Percentiles rank a stretch among this genome's conserved stretches.
These are phyloP conservation scores for Chamaea fasciata DNA, from an alignment of 2,113 vertebrate species.

Conservation along the genomic window DNA sequence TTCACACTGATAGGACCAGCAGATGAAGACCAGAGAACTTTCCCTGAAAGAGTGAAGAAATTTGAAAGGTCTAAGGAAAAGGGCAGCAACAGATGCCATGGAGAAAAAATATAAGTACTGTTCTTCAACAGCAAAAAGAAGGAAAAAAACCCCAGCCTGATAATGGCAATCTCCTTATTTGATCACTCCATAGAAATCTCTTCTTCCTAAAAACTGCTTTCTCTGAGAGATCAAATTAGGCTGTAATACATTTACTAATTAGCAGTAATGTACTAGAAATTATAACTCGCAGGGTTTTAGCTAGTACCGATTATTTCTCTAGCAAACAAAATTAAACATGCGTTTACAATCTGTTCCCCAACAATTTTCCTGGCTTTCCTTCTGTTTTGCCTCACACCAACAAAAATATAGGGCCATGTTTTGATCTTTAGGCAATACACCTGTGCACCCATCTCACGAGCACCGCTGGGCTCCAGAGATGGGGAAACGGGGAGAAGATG, in stretches of 20 bases:
- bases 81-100: not conserved
- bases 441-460: not conserved
- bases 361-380: not conserved
- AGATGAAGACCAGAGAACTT: not conserved
- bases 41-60: not conserved
- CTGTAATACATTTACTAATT: slow-evolving; percentile 1
- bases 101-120: not conserved
- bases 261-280: slow-evolving; percentile 1
- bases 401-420: not conserved
- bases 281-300: not conserved
- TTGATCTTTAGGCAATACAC: slow-evolving; percentile 20
- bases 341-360: slow-evolving; percentile 21
- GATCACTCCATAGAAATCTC: not conserved
- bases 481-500: not conserved
- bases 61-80: not conserved
- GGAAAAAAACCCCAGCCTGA: rapidly evolving
- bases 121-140: not conserved
- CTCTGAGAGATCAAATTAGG: not conserved
- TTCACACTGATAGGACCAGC: not conserved
- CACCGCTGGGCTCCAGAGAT: not conserved
- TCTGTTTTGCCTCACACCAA: slow-evolving; percentile 7
- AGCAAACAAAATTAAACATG: slow-evolving; percentile 17
- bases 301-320: not conserved
- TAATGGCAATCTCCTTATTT: not conserved
- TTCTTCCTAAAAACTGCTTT: not conserved